Evolutionary conservation across 2,888 invertebrate species (phyloP), one percentile per base, ranked within the genome.

Genomic region (Acrocyrtus sp.): DNA sequence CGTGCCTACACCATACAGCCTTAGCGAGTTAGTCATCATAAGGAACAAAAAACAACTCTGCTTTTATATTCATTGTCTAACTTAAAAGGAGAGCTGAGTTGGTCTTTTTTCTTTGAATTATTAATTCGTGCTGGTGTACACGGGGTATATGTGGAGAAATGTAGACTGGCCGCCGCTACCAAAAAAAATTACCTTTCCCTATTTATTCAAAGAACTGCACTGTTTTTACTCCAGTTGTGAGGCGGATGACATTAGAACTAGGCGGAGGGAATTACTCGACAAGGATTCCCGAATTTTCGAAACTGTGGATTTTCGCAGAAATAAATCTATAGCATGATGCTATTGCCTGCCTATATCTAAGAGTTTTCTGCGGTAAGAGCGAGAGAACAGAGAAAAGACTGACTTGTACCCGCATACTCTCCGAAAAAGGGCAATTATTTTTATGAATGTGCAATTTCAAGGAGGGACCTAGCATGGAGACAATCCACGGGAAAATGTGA

Each of bases 101-200:
- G 34, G 34, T 12, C 34, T 34, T 5, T 34, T 34, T 34, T 58
- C 27, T 56, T 54, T 74, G 65, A 65, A 66, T 74, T 69, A 63
- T 69, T 69, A 69, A 69, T 74, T 24, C 58, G 34, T 8, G 6
- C 34, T 34, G 34, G 34, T 34, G 12, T 34, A 5, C 34, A 34
- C 34, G n/a, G n/a, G n/a, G n/a, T n/a, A n/a, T n/a, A n/a, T n/a
- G n/a, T n/a, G n/a, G n/a, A n/a, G n/a, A n/a, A n/a, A n/a, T n/a
- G n/a, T n/a, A 34, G 34, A 34, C 34, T 34, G 34, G 34, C 12
- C 34, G 34, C 34, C 34, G 34, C 34, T 34, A n/a, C n/a, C n/a
- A n/a, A n/a, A n/a, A n/a, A n/a, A n/a, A n/a, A n/a, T n/a, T n/a
- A n/a, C n/a, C n/a, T n/a, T n/a, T n/a, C n/a, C n/a, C n/a, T n/a